Percentiles rank a stretch among this genome's conserved stretches.
Evolutionary conservation across 2,113 vertebrate species (phyloP).

Genomic region (Corvus hawaiiensis): DNA sequence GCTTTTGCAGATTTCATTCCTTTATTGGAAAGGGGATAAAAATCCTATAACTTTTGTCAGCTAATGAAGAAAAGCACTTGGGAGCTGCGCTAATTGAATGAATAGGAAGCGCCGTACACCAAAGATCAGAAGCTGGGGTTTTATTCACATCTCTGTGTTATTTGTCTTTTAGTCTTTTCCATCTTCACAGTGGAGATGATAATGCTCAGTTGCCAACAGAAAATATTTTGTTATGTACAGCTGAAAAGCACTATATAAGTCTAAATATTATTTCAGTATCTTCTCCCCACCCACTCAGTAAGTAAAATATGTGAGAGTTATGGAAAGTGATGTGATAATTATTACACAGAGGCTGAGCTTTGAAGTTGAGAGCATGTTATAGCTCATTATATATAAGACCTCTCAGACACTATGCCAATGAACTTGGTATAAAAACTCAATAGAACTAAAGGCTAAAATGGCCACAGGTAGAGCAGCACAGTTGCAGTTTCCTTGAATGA

Average conservation of each 20-base stretch:
- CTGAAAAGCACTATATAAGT: not conserved
- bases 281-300: slow-evolving; percentile 2
- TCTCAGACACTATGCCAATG: not conserved
- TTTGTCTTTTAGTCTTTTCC: not conserved
- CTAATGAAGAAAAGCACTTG: not conserved
- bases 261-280: slow-evolving; percentile 49
- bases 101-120: not conserved
- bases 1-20: not conserved
- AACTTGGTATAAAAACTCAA: not conserved
- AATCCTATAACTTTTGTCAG: not conserved
- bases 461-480: not conserved
- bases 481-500: not conserved
- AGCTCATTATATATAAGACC: slow-evolving; percentile 1
- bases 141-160: not conserved
- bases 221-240: slow-evolving; percentile 27
- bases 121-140: not conserved
- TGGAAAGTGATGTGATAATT: slow-evolving; percentile 26
- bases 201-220: not conserved
- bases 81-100: not conserved
- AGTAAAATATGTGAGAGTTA: not conserved
- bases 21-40: not conserved
- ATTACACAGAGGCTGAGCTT: not conserved
- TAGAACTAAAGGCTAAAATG: not conserved
- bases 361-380: not conserved
- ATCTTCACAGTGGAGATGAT: not conserved